phyloP scores from a whole-genome alignment of 1,140 invertebrate species.

The Patella vulgata region DNA sequence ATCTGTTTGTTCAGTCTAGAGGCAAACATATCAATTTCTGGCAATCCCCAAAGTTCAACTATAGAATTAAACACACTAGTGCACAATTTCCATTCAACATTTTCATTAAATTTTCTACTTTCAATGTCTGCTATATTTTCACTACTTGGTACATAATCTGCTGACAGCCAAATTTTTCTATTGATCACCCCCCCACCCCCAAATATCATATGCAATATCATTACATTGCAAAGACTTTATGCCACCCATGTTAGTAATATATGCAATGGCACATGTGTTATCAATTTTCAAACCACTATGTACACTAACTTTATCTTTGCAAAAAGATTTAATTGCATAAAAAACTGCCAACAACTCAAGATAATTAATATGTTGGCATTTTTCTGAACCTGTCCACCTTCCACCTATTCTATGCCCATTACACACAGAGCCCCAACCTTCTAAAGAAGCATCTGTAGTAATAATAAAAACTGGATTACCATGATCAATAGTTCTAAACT shows the following conservation, averaged over 20 bases:
- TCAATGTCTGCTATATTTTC: slow-evolving; percentile 19
- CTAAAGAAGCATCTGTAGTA: too few relatives aligned
- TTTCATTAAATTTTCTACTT: slow-evolving; percentile 14
- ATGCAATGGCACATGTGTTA: too few relatives aligned
- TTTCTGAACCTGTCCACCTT: too few relatives aligned
- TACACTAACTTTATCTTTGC: not conserved
- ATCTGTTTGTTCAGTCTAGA: slow-evolving; percentile 25
- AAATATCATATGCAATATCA: too few relatives aligned
- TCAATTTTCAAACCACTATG: slow-evolving; percentile 5
- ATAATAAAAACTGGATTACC: too few relatives aligned
- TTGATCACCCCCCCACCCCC: slow-evolving; percentile 11
- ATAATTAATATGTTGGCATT: too few relatives aligned
- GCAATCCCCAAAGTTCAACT: not conserved
- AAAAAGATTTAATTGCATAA: slow-evolving; percentile 3
- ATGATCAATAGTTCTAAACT: too few relatives aligned
- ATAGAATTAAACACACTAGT: slow-evolving; percentile 11
- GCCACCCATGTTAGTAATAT: too few relatives aligned
- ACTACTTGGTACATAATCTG: slow-evolving; percentile 12
- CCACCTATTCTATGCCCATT: too few relatives aligned
- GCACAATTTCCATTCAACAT: slow-evolving; percentile 25
- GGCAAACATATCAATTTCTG: slow-evolving; percentile 28
- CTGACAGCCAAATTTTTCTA: slow-evolving; percentile 18
- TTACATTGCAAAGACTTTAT: not conserved
- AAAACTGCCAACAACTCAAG: not conserved
- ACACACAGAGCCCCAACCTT: too few relatives aligned